Conservation (phyloP, 1,140 invertebrate genomes). For the Drosophila prosaltans region DNA sequence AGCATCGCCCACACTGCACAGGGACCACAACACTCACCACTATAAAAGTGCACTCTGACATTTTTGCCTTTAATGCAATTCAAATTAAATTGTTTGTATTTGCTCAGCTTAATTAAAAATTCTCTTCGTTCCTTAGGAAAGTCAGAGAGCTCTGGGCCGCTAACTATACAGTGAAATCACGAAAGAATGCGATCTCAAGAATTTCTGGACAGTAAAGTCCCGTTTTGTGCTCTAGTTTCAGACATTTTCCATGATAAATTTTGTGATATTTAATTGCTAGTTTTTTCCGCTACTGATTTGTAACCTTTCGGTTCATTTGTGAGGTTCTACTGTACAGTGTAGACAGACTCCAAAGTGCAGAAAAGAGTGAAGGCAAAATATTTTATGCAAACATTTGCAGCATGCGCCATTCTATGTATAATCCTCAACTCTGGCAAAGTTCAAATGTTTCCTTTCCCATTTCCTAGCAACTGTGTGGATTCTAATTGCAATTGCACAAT, state of each 20-base stretch:
- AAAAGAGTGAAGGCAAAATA: neutral
- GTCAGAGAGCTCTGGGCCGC: neutral
- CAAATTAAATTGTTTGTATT: constrained; percentile 33
- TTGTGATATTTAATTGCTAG: too few species aligned
- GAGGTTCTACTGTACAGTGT: neutral
- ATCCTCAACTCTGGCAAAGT: constrained; percentile 17
- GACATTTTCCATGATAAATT: neutral
- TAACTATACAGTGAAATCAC: too few species aligned
- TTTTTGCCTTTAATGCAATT: constrained; percentile 34
- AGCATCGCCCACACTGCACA: neutral
- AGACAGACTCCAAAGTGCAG: neutral
- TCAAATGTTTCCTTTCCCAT: constrained; percentile 14
- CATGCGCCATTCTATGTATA: neutral
- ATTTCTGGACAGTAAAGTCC: neutral
- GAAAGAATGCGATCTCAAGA: too few species aligned
- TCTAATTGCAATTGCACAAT: constrained; percentile 20
- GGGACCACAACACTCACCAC: neutral
- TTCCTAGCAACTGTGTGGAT: constrained; percentile 1
- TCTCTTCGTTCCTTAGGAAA: constrained; percentile 17
- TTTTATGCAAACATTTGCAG: constrained; percentile 11
- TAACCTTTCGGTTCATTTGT: too few species aligned
- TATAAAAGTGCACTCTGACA: constrained; percentile 25
- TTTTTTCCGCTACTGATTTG: too few species aligned
- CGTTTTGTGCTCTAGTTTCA: neutral
- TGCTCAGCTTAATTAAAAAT: constrained; percentile 58